These are phyloP conservation scores for Drosophila pseudotakahashii DNA, from an alignment of 2,888 invertebrate species.

Conservation along the genomic window DNA sequence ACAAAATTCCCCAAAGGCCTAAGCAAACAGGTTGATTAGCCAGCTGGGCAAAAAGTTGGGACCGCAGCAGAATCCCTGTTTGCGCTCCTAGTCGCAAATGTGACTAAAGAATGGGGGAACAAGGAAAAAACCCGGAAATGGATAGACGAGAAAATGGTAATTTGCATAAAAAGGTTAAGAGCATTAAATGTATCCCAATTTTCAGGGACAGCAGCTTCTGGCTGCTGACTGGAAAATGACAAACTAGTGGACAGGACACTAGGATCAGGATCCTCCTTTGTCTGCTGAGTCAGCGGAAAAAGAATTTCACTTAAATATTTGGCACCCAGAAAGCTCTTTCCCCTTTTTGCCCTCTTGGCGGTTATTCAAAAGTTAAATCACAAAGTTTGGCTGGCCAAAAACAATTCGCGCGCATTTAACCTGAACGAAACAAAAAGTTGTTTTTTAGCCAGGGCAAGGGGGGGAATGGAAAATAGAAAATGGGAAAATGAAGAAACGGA, in stretches of 20 bases:
- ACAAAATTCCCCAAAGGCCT: conserved; percentile 39
- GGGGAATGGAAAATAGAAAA: conserved; percentile 1
- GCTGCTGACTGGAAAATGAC: conserved; percentile 31
- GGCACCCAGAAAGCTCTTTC: conserved; percentile 47
- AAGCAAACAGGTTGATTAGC: conserved; percentile 75
- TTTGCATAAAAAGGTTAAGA: conserved; percentile 79
- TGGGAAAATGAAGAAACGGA: conserved; percentile 6
- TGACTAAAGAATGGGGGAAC: conserved; percentile 22
- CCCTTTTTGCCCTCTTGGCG: conserved; percentile 13
- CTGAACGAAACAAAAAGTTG: conserved; percentile 74
- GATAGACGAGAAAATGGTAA: conserved; percentile 42
- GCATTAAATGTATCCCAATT: conserved; percentile 70
- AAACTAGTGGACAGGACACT: conserved; percentile 30
- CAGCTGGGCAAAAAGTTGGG: conserved; percentile 49
- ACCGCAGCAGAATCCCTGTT: conserved; percentile 55
- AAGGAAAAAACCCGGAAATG: background rate
- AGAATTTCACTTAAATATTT: conserved; percentile 65
- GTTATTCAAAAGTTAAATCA: conserved; percentile 73
- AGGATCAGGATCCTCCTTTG: conserved; percentile 13
- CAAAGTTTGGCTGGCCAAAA: conserved; percentile 67
- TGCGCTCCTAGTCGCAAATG: conserved; percentile 68
- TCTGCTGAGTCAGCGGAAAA: conserved; percentile 31
- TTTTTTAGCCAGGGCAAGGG: conserved; percentile 20
- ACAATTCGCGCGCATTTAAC: conserved; percentile 80
- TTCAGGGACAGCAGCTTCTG: conserved; percentile 29